phyloP scores from a whole-genome alignment of 2,888 invertebrate species.

The Andrena camellia region DNA sequence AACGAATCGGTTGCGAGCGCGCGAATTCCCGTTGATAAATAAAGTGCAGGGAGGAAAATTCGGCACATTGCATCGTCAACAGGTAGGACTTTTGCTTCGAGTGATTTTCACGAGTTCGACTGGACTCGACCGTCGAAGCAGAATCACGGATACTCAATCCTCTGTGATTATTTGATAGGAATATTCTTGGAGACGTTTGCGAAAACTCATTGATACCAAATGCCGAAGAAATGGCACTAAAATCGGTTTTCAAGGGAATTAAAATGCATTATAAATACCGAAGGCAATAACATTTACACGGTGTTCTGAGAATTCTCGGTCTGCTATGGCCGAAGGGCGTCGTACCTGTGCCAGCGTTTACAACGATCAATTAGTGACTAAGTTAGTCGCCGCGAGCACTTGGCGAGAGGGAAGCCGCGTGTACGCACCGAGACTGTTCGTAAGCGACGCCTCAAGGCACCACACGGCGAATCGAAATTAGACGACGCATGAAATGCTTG shows the following conservation, averaged over 20 bases:
- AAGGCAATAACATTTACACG: not conserved
- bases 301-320: not conserved
- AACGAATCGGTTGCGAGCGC: not conserved
- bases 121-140: not conserved
- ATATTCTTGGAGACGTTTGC: too few species aligned
- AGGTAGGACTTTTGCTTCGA: not conserved
- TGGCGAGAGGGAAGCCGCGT: not conserved
- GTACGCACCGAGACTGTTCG: slow-evolving; percentile 1
- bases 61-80: not conserved
- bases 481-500: not conserved
- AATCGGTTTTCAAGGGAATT: too few species aligned
- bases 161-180: not conserved
- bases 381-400: slow-evolving; percentile 31
- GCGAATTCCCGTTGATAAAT: not conserved
- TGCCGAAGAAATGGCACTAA: too few species aligned
- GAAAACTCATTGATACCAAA: too few species aligned
- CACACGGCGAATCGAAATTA: not conserved
- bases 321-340: not conserved
- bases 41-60: not conserved
- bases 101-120: not conserved
- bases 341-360: not conserved
- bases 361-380: slow-evolving; percentile 50
- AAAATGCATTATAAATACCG: not conserved
- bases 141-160: not conserved
- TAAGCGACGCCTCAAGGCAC: not conserved